Percentiles rank a stretch among this genome's conserved stretches.
These are phyloP conservation scores for Ophiothrix spiculata DNA, from an alignment of 35 echinoderm and acorn worm genomes.

Conservation along the genomic window DNA sequence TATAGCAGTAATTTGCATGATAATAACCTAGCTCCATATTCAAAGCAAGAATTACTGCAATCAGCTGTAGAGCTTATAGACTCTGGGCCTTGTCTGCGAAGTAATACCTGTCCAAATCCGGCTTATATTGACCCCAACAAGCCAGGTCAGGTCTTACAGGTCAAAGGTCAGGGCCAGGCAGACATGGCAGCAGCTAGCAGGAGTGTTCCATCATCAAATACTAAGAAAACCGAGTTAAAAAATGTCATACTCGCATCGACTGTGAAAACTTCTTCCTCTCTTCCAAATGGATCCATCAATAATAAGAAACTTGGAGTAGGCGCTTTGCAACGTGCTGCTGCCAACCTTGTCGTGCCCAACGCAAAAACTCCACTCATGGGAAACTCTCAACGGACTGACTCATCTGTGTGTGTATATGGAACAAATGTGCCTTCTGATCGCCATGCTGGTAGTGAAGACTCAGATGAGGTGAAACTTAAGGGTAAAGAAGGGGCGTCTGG, in stretches of 20 bases:
- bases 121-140: not conserved
- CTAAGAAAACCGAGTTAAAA: not conserved
- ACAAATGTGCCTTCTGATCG: not conserved
- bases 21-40: not conserved
- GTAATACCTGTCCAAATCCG: not conserved
- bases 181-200: slow-evolving; percentile 12
- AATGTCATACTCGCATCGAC: not conserved
- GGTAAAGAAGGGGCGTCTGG: not conserved
- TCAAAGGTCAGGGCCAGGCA: not conserved
- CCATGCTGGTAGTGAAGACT: not conserved
- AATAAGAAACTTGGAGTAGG: not conserved
- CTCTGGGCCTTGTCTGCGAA: not conserved
- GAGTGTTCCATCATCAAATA: not conserved
- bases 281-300: not conserved
- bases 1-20: not conserved
- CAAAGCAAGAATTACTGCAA: not conserved
- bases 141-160: not conserved
- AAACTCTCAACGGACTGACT: not conserved
- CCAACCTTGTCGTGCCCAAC: not conserved
- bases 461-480: not conserved
- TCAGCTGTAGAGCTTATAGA: not conserved
- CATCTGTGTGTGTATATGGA: slow-evolving; percentile 7
- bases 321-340: no score
- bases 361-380: not conserved
- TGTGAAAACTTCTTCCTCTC: not conserved